Percentiles rank a stretch among this genome's conserved stretches.
Conservation (phyloP, 1,140 invertebrate genomes). For the Ostrea edulis region DNA sequence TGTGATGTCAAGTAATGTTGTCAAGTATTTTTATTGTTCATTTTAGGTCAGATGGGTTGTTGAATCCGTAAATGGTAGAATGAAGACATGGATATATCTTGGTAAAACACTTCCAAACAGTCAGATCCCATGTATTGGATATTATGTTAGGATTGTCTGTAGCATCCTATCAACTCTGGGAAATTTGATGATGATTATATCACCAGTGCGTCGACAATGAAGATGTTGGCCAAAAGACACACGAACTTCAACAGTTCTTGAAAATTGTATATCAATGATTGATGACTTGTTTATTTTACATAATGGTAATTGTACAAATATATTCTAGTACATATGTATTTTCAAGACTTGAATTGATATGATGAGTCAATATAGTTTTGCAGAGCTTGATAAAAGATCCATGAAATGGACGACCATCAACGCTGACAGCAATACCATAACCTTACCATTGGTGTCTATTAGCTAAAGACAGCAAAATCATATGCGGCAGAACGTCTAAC, state of each 20-base stretch:
- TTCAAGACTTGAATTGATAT: neutral
- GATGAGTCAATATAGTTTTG: too few relatives aligned
- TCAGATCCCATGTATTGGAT: conserved; percentile 36
- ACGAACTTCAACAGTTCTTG: neutral
- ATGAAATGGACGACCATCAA: neutral
- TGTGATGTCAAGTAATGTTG: too few relatives aligned
- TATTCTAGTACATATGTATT: neutral
- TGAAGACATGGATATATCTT: conserved; percentile 46
- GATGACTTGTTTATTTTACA: too few relatives aligned
- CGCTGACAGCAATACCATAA: neutral
- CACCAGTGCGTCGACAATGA: conserved; percentile 20
- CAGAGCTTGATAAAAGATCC: too few relatives aligned
- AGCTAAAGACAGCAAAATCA: too few relatives aligned
- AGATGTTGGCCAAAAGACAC: neutral
- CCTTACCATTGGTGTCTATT: conserved; percentile 38
- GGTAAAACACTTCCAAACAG: conserved; percentile 31
- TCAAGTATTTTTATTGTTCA: neutral
- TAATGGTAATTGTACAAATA: neutral
- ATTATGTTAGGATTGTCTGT: conserved; percentile 45
- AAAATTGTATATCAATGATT: neutral
- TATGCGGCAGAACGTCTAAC: too few relatives aligned
- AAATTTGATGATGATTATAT: neutral
- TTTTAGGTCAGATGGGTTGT: conserved; percentile 51
- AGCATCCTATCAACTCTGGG: conserved; percentile 1
- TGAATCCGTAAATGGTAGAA: conserved; percentile 44